Conservation (phyloP, 2,888 invertebrate genomes). For the Macaria notata region DNA sequence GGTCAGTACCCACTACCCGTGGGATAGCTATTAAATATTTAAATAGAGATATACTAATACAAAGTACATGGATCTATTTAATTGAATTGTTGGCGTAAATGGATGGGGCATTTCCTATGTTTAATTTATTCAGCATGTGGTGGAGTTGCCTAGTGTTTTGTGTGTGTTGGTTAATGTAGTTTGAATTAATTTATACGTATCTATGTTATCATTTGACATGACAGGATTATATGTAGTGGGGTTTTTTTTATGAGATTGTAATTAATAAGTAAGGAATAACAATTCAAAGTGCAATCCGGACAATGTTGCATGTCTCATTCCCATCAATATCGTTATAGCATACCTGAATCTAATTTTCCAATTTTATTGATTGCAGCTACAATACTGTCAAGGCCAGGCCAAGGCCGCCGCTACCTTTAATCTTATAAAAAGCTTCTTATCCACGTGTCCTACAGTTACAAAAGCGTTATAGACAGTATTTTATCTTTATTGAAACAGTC, state of each 20-base stretch:
- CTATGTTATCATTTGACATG: too few species aligned
- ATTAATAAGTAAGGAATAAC: too few species aligned
- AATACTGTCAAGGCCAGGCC: conserved; percentile 13
- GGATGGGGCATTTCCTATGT: conserved; percentile 9
- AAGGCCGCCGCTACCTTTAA: conserved; percentile 15
- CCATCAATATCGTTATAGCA: background rate
- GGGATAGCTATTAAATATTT: conserved; percentile 28
- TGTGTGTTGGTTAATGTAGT: too few species aligned
- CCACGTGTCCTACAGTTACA: conserved; percentile 2
- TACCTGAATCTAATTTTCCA: conserved; percentile 4
- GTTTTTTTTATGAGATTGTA: too few species aligned
- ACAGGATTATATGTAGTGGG: too few species aligned
- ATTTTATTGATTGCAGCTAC: conserved; percentile 1
- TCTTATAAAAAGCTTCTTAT: conserved; percentile 9
- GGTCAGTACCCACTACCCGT: conserved; percentile 9
- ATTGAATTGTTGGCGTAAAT: conserved; percentile 17
- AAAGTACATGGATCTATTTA: conserved; percentile 17
- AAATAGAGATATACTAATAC: conserved; percentile 18
- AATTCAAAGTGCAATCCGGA: too few species aligned
- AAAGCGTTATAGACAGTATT: conserved; percentile 3
- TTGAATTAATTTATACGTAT: too few species aligned
- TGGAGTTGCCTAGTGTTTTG: background rate
- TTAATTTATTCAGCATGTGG: background rate
- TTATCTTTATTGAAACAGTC: too few species aligned
- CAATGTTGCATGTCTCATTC: background rate